Base-by-base conservation (phyloP, 2,888 invertebrate genomes). In the Rhagonycha fulva region DNA sequence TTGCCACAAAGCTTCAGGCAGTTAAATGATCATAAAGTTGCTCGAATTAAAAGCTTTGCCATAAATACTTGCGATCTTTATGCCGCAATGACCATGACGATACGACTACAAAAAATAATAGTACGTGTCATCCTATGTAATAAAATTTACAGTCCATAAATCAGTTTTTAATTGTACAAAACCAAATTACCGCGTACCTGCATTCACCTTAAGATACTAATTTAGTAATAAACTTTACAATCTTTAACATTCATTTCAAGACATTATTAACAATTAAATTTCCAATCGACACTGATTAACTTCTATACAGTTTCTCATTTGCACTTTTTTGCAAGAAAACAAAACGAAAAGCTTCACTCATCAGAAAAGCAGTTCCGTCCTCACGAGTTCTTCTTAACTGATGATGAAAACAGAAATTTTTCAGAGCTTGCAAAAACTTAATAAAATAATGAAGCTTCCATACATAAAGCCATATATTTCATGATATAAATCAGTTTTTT, bases 131-230 rank as follows among this genome's bases (percentile, higher is more conserved):
- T 76, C 76, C 82, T 80, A 82, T 84, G 84, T 85, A 84, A 86
- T 86, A 85, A 85, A 86, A 84, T 83, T 85, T 85, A 86, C 85
- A 81, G 86, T 81, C 84, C 78, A 82, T 86, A 86, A 85, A 86
- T 86, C 85, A 85, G 83, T 82, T 84, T 84, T 85, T 85, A 84
- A 82, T 81, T 80, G 81, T 80, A 70, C 75, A 70, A 74, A 77
- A 70, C 76, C 68, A 72, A 77, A 77, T 76, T 76, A 73, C 74
- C 62, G 30, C 68, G 47, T 72, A 24, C 62, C 70, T 76, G 63
- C 66, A 72, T 60, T 68, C 63, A 69, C 67, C 60, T 28, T 14
- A 76, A 32, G 72, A 62, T 63, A 69, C 75, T 76, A 76, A 76
- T 76, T 76, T 76, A 68, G 60, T 67, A 69, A 76, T 76, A 76